Evolutionary conservation across 2,113 vertebrate species (phyloP), one percentile per base, ranked within the genome.

Genomic region (Thamnaconus septentrionalis): DNA sequence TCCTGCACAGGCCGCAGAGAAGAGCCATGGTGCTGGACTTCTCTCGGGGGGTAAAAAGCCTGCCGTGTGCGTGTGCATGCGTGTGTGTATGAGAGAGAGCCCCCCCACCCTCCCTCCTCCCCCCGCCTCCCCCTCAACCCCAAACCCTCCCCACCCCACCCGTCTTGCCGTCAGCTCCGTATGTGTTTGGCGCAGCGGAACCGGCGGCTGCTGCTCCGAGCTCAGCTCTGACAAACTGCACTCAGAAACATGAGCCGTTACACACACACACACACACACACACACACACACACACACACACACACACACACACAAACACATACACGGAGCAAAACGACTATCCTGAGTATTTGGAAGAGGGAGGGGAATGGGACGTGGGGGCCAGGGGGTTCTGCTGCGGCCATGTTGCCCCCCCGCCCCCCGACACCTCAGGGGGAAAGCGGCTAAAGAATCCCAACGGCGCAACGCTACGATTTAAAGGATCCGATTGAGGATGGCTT

Each of bases 231-330:
- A 89, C 89, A 94, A 87, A 85, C 92, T 88, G 82, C 74, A 82
- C 83, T 87, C 83, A 90, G 94, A 96, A 95, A 95, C 90, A 94
- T 91, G 92, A 94, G 91, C 93, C 95, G 88, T 80, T 89, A 80
- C 79, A 77, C 91, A 90, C 85, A 90, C 89, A 83, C 90, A 90
- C 90, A 88, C 73, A 66, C 68, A 58, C 63, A 61, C 67, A 53
- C 58, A 56, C 48, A 64, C 60, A 51, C 69, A 41, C 67, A 53
- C 58, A 56, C 48, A 64, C 60, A 51, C 69, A 41, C 67, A 80
- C 79, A 77, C 91, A 90, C 85, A 31, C 18, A 31, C 18, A 31
- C 18, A 31, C 18, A 31, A 31, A 31, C 18, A 31, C 18, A 31
- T 31, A 43, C 72, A 47, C 62, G 64, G 47, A 64, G 88, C 66